phyloP scores from a whole-genome alignment of 2,888 invertebrate species.

The Trichacis sp. region DNA sequence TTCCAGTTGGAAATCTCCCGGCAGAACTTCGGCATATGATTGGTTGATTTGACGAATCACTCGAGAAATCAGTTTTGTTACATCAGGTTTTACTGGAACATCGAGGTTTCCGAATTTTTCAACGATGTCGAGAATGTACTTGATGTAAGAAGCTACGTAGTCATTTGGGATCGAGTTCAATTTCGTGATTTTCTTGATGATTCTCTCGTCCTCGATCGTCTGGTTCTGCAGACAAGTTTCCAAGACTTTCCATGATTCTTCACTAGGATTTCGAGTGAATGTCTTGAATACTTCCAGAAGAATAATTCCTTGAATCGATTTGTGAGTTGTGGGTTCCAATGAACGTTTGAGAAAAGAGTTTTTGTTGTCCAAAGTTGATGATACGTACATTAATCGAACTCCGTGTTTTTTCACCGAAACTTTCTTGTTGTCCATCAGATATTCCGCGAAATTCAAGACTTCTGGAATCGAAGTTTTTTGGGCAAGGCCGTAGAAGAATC shows the following conservation, averaged over 20 bases:
- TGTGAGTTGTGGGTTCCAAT: conserved; percentile 47
- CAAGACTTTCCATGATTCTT: conserved; percentile 46
- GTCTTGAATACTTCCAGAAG: conserved; percentile 27
- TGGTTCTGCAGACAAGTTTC: conserved; percentile 36
- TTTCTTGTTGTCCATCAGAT: conserved; percentile 44
- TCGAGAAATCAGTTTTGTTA: not conserved
- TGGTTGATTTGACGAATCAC: not conserved
- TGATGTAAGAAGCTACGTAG: conserved; percentile 44
- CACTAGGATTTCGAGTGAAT: conserved; percentile 42
- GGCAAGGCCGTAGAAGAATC: conserved; percentile 28
- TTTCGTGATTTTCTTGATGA: conserved; percentile 11
- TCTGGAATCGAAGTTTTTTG: conserved; percentile 41
- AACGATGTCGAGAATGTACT: conserved; percentile 31
- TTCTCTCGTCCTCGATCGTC: conserved; percentile 30
- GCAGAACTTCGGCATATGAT: conserved; percentile 14
- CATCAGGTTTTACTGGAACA: not conserved
- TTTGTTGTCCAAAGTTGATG: conserved; percentile 39
- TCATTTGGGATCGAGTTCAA: conserved; percentile 24
- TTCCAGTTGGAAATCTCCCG: conserved; percentile 47
- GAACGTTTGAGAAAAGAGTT: conserved; percentile 27
- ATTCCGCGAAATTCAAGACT: conserved; percentile 46
- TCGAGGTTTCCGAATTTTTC: conserved; percentile 24
- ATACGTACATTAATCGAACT: conserved; percentile 50
- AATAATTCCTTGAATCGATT: conserved; percentile 52
- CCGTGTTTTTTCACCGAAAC: conserved; percentile 60